A percentile compares a stretch with the other conserved stretches of the same genome.
Evolutionary conservation across 2,113 vertebrate species (phyloP).

Genomic region (Cavia aperea): DNA sequence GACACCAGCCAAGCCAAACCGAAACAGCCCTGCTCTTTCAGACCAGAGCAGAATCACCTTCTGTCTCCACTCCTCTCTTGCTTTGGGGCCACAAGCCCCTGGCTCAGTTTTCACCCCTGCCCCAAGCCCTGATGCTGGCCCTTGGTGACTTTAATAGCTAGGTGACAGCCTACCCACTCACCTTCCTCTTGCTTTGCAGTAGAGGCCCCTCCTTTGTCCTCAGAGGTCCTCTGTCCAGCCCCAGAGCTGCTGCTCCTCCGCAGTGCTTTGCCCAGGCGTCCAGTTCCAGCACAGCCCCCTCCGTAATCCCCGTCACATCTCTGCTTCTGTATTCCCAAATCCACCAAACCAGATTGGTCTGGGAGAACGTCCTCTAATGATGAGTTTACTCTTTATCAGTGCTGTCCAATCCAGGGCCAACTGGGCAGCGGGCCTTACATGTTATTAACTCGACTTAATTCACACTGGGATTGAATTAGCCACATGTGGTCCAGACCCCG

Average conservation of each 20-base stretch:
- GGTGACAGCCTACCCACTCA: neutral
- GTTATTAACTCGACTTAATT: slow-evolving; percentile 6
- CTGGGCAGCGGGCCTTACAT: neutral
- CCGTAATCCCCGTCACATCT: neutral
- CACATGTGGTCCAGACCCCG: neutral
- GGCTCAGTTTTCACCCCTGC: neutral
- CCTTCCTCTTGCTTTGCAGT: neutral
- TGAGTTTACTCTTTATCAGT: neutral
- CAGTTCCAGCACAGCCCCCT: neutral
- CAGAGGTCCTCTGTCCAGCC: neutral
- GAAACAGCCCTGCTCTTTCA: neutral
- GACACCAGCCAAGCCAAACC: neutral
- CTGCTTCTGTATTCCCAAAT: neutral
- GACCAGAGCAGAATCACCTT: neutral
- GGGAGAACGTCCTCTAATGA: neutral
- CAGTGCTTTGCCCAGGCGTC: neutral
- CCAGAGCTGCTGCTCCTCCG: neutral
- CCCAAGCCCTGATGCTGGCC: neutral
- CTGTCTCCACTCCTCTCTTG: neutral
- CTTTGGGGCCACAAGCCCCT: neutral
- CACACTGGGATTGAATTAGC: neutral
- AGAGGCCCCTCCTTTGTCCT: neutral
- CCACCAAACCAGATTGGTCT: neutral
- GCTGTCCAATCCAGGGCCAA: neutral
- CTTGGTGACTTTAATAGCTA: neutral